phyloP scores from a whole-genome alignment of 2,797 vertebrate species.

The Heliangelus exortis region DNA sequence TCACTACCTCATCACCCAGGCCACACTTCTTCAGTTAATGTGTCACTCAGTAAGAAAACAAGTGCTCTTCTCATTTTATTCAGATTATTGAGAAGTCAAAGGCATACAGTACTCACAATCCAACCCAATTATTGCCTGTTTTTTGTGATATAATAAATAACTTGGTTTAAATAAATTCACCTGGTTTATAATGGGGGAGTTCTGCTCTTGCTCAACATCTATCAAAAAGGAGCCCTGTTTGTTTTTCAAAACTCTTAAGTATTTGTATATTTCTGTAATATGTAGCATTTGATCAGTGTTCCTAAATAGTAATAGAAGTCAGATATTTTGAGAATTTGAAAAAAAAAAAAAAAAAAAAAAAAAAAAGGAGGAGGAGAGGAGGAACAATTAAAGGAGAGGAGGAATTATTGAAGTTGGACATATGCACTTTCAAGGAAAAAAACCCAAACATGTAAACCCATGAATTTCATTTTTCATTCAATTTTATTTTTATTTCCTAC shows the following conservation, averaged over 20 bases:
- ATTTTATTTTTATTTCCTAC: slow-evolving; percentile 34
- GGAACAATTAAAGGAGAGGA: background rate
- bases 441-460: accelerated
- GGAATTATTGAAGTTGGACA: background rate
- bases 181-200: background rate
- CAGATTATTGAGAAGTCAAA: background rate
- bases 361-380: background rate
- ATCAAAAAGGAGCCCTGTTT: background rate
- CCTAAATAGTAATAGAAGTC: background rate
- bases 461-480: background rate
- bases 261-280: background rate
- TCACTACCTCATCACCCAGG: too few species aligned
- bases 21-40: too few species aligned
- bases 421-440: slow-evolving; percentile 62
- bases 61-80: background rate
- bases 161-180: background rate
- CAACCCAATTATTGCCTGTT: background rate
- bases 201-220: background rate
- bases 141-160: background rate
- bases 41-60: background rate
- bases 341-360: background rate
- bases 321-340: background rate
- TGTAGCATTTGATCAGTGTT: background rate
- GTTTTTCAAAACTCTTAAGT: background rate
- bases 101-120: background rate